phyloP scores from a whole-genome alignment of 2,888 invertebrate species.

The Ypsolopha sequella region DNA sequence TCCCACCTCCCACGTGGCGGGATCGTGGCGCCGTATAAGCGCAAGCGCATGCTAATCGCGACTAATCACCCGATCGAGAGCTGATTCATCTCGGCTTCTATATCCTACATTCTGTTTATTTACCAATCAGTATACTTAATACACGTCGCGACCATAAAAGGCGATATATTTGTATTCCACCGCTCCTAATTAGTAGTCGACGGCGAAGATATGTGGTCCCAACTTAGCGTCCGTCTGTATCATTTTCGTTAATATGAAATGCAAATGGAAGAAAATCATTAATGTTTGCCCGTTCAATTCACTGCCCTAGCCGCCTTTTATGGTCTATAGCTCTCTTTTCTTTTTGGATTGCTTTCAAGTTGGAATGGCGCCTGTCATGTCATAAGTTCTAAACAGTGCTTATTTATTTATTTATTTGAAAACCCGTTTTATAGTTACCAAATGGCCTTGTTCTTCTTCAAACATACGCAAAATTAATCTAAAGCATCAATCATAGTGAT shows the following conservation, averaged over 20 bases:
- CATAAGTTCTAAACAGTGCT: conserved; percentile 5
- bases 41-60: conserved; percentile 59
- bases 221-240: conserved; percentile 48
- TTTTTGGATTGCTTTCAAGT: conserved; percentile 7
- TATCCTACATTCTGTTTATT: conserved; percentile 59
- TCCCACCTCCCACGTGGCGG: conserved; percentile 59
- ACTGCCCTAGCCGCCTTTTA: conserved; percentile 35
- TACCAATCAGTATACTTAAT: conserved; percentile 61
- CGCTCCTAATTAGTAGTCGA: conserved; percentile 60
- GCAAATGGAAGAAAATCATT: conserved; percentile 61
- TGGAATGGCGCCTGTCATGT: neutral
- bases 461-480: too few relatives aligned
- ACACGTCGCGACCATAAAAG: conserved; percentile 56
- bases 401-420: conserved; percentile 13
- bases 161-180: conserved; percentile 64
- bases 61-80: conserved; percentile 63
- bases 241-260: conserved; percentile 53
- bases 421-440: too few relatives aligned
- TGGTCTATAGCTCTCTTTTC: conserved; percentile 23
- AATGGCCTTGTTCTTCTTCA: too few relatives aligned
- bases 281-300: conserved; percentile 52
- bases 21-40: conserved; percentile 17
- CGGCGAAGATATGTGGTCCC: conserved; percentile 50
- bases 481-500: too few relatives aligned
- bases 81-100: conserved; percentile 57